Evolutionary conservation across 2,113 vertebrate genomes (phyloP), one percentile per base, ranked within the genome.

Genomic region (Tetraodon nigroviridis): DNA sequence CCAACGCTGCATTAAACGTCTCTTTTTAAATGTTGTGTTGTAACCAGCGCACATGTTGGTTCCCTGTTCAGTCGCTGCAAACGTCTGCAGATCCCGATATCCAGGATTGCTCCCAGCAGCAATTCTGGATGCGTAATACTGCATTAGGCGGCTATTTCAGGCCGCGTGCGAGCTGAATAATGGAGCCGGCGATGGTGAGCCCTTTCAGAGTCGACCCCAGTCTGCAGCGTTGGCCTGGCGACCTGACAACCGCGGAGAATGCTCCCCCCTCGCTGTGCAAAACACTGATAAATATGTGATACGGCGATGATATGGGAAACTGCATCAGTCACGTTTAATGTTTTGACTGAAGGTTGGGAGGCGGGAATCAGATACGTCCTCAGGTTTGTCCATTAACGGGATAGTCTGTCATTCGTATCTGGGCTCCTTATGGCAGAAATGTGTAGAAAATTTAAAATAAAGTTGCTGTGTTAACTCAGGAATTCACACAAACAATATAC

Each of bases 141-240:
- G 64, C 79, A 79, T 80, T 84, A 73, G 65, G 69, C 52, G 68
- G 73, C 86, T 87, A 86, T 84, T 88, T 86, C 69, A 71, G 73
- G 79, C 72, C 85, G 80, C 84, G 84, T 85, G 73, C 51, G 66
- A 19, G 55, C 62, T 61, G n/a, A 64, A 73, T 78, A 73, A 83
- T 80, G 64, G 64, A 66, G 78, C 83, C 80, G 83, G 56, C 61
- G 19, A 84, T 83, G 78, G 29, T 56, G 56, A 76, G 71, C 87
- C 81, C 73, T 75, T 61, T 87, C 75, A 65, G 52, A 61, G 61
- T 78, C 69, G 83, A 85, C 15, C 78, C 61, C 68, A 78, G 80
- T 50, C 15, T 55, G 72, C 46, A 51, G 61, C 48, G 55, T 51
- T 50, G 51, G 7, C 49, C 48, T 51, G 21, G 45, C 41, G 47